phyloP scores from a whole-genome alignment of 2,888 invertebrate genomes.

The Pachydiplax longipennis region DNA sequence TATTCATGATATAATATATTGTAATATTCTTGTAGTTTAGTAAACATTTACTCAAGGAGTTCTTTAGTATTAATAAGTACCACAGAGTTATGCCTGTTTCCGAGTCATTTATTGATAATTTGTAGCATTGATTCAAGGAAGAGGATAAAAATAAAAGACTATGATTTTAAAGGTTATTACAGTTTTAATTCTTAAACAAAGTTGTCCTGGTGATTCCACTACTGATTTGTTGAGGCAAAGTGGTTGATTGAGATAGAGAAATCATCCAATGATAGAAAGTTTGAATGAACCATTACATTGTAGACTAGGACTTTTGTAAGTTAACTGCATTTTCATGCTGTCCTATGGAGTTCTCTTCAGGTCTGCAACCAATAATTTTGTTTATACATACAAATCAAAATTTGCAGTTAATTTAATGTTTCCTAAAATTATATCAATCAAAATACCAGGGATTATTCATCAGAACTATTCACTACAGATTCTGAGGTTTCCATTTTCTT shows the following conservation, averaged over 20 bases:
- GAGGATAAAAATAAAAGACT: neutral
- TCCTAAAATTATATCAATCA: neutral
- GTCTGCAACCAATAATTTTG: neutral
- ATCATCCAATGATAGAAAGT: neutral
- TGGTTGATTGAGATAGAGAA: neutral
- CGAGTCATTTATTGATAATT: no score
- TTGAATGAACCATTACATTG: neutral
- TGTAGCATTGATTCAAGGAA: no score
- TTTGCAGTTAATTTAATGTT: neutral
- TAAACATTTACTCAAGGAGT: no score
- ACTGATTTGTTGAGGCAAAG: neutral
- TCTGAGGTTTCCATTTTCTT: neutral
- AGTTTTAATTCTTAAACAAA: constrained; percentile 18
- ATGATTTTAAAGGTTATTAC: constrained; percentile 9
- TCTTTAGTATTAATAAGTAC: no score
- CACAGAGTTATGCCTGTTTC: no score
- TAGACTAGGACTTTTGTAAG: constrained; percentile 13
- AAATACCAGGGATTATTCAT: neutral
- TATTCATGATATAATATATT: no score
- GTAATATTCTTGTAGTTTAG: no score
- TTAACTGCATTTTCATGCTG: neutral
- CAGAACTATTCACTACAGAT: neutral
- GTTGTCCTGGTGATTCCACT: neutral
- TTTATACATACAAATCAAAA: neutral
- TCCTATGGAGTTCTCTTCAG: neutral